These are phyloP conservation scores for Mythimna albipuncta DNA, from an alignment of 2,888 invertebrate genomes.

Conservation along the genomic window DNA sequence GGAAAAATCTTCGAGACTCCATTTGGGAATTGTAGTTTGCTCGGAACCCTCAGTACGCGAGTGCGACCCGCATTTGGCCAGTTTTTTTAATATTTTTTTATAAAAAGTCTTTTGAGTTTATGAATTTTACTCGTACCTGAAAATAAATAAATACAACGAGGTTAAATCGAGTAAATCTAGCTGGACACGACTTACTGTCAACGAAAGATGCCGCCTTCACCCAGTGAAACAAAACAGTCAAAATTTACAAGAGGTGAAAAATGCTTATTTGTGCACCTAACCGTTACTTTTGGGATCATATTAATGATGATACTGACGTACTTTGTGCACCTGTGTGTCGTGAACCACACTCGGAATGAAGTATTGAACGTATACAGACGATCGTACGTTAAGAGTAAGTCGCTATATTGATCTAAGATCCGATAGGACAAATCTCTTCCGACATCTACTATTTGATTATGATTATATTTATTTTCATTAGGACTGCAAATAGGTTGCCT, in stretches of 20 bases:
- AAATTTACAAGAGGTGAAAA: slow-evolving; percentile 84
- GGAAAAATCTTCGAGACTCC: no score
- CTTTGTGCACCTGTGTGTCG: slow-evolving; percentile 73
- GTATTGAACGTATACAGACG: slow-evolving; percentile 65
- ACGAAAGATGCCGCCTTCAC: slow-evolving; percentile 39
- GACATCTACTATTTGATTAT: no score
- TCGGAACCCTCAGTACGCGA: no score
- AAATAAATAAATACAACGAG: background rate
- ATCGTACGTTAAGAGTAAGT: slow-evolving; percentile 52
- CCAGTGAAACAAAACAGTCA: slow-evolving; percentile 23
- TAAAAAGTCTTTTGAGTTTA: background rate
- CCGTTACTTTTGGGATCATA: slow-evolving; percentile 73
- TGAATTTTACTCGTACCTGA: background rate
- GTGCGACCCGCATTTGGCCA: no score
- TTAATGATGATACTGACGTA: slow-evolving; percentile 71
- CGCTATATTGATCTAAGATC: background rate
- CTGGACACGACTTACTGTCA: slow-evolving; percentile 28
- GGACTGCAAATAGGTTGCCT: no score
- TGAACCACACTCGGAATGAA: slow-evolving; percentile 68
- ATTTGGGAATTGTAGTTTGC: no score
- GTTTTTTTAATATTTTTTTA: no score
- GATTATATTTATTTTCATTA: no score
- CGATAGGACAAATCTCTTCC: no score
- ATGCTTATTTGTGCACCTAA: slow-evolving; percentile 78
- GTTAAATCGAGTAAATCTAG: slow-evolving; percentile 38